A percentile compares a stretch with the other conserved stretches of the same genome.
These are phyloP conservation scores for Netelia fuscicornis DNA, from an alignment of 2,888 invertebrate genomes.

Conservation along the genomic window DNA sequence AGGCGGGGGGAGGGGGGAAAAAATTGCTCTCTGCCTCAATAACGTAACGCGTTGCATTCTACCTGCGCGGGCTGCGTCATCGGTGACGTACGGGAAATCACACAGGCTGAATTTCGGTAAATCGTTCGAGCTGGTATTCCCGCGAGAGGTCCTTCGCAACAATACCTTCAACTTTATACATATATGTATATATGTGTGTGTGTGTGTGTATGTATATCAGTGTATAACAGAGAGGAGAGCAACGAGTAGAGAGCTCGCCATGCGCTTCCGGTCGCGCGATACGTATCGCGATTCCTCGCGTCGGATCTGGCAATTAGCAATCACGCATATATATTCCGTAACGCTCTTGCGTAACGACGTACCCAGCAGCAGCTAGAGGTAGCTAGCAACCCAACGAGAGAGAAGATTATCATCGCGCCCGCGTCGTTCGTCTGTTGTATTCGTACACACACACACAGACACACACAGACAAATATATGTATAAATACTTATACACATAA, in stretches of 20 bases:
- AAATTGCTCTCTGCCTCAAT: background rate
- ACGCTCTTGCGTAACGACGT: conserved; percentile 80
- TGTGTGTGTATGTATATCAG: background rate
- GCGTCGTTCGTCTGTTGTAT: conserved; percentile 68
- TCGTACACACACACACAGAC: background rate
- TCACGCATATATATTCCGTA: conserved; percentile 81
- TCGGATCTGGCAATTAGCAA: conserved; percentile 80
- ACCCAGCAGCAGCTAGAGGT: conserved; percentile 51
- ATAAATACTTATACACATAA: background rate
- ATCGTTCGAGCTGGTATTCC: conserved; percentile 61
- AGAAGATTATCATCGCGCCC: conserved; percentile 71
- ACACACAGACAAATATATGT: background rate
- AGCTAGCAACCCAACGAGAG: conserved; percentile 61
- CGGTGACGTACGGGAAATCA: background rate
- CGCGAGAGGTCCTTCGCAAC: conserved; percentile 63
- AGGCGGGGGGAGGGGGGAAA: background rate
- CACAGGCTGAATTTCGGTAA: conserved; percentile 37
- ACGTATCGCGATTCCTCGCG: conserved; percentile 78
- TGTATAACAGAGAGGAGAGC: conserved; percentile 48
- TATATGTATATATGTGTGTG: background rate
- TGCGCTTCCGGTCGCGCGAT: conserved; percentile 78
- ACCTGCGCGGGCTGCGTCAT: background rate
- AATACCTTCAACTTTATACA: conserved; percentile 9
- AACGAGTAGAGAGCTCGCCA: conserved; percentile 67
- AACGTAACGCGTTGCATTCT: background rate